phyloP scores from a whole-genome alignment of 2,113 vertebrate genomes.

The Himantopus leucocephalus region DNA sequence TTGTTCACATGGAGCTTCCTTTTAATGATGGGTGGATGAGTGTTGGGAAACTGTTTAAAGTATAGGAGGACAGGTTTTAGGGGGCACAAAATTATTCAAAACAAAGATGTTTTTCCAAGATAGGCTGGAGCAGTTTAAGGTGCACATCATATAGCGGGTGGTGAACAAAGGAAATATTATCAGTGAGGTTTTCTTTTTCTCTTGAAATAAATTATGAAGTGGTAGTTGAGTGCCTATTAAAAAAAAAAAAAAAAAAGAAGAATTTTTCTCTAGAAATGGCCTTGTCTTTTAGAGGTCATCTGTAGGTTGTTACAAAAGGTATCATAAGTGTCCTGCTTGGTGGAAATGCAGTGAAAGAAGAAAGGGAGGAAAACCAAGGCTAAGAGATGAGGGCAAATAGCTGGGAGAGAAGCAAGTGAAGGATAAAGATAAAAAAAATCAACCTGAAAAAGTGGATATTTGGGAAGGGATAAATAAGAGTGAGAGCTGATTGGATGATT shows the following conservation, averaged over 20 bases:
- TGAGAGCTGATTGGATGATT: neutral
- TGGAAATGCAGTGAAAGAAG: neutral
- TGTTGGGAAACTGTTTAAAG: neutral
- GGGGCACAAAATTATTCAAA: neutral
- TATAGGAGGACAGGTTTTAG: neutral
- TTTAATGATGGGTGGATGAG: neutral
- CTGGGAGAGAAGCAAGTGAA: neutral
- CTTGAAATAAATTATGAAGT: neutral
- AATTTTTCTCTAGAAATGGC: neutral
- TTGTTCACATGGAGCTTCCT: neutral
- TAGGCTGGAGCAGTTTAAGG: neutral
- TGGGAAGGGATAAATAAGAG: neutral
- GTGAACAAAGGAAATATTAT: neutral
- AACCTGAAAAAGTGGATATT: neutral
- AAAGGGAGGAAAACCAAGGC: neutral
- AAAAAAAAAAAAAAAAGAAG: neutral
- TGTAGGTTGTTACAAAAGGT: neutral
- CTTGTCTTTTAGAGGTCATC: neutral
- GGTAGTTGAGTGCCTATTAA: neutral
- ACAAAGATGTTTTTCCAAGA: neutral
- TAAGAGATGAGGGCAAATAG: neutral
- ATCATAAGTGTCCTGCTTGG: neutral
- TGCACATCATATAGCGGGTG: neutral
- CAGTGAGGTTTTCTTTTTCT: neutral
- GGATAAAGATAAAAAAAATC: neutral